Base-by-base conservation (phyloP, 2,113 vertebrate genomes). In the Etheostoma spectabile region DNA sequence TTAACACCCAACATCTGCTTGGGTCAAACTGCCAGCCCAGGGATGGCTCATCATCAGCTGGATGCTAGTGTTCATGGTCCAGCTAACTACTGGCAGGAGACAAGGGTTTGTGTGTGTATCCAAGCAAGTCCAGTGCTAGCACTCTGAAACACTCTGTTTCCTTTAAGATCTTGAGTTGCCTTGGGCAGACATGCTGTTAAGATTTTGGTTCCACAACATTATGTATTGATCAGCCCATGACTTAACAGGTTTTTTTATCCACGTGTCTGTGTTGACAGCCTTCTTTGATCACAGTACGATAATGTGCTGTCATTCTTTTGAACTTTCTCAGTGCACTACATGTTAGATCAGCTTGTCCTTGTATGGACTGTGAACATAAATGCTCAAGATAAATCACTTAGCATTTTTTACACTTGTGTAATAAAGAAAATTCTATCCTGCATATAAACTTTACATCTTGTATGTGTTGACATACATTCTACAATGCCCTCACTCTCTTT, bases 1-100 rank as follows among this genome's bases (percentile, higher is more conserved):
- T 46, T 74, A 78, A 88, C 77, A 70, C 68, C 69, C 19, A 85
- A 82, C 90, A 91, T 88, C 90, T 89, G 91, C 80, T 75, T 14
- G 49, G 85, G 80, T 85, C 79, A 65, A 82, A 51, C 49, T 62
- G 79, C 57, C 86, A 61, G 73, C 48, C 7, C 74, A 66, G 52
- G 61, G 70, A 80, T 35, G 65, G 72, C 76, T 86, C 80, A 83
- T 82, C 73, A 68, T 79, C 84, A 72, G 81, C 88, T 84, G 85
- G 64, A 86, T 51, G 69, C 74, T 73, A 57, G 66, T 74, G 80
- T 74, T 83, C 79, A 74, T 83, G 80, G 76, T 86, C 80, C 60
- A 22, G 61, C 74, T 85, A 80, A 89, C 75, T 66, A 82, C 87
- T 78, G 77, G 89, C 69, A 67, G 38, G 68, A 88, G 74, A 76